phyloP scores from a whole-genome alignment of 2,888 invertebrate species.

The Clistopyga incitator region DNA sequence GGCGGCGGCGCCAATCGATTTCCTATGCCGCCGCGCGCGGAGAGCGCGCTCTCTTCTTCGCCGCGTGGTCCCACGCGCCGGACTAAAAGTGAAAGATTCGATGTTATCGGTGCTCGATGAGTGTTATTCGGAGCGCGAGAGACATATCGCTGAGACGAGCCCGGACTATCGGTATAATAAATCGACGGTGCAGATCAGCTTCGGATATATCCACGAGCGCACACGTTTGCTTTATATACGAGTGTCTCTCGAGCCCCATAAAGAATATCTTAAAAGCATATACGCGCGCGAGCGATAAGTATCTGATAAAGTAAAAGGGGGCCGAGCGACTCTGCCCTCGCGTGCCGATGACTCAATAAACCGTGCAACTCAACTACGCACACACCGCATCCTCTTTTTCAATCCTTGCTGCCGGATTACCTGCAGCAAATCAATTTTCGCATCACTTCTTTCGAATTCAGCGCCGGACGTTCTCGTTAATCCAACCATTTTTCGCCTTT shows the following conservation, averaged over 20 bases:
- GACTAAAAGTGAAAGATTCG: constrained; percentile 58
- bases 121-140: constrained; percentile 48
- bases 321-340: constrained; percentile 55
- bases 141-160: constrained; percentile 29
- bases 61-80: background rate
- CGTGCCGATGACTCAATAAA: constrained; percentile 68
- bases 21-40: constrained; percentile 32
- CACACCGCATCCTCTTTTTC: background rate
- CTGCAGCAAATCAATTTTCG: constrained; percentile 54
- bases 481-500: too few relatives aligned
- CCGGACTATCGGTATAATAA: constrained; percentile 46
- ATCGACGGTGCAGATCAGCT: constrained; percentile 32
- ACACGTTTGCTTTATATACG: background rate
- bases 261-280: constrained; percentile 49
- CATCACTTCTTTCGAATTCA: background rate
- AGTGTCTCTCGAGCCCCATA: constrained; percentile 7
- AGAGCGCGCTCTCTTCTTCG: constrained; percentile 26
- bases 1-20: constrained; percentile 55
- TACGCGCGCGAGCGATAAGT: constrained; percentile 44
- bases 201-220: background rate
- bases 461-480: too few relatives aligned
- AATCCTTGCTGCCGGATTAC: constrained; percentile 44
- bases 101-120: constrained; percentile 45
- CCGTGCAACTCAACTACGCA: background rate
- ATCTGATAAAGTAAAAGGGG: constrained; percentile 62